A percentile compares a stretch with the other conserved stretches of the same genome.
Conservation (phyloP, 2,888 invertebrate species). For the Sarcophaga carnaria region DNA sequence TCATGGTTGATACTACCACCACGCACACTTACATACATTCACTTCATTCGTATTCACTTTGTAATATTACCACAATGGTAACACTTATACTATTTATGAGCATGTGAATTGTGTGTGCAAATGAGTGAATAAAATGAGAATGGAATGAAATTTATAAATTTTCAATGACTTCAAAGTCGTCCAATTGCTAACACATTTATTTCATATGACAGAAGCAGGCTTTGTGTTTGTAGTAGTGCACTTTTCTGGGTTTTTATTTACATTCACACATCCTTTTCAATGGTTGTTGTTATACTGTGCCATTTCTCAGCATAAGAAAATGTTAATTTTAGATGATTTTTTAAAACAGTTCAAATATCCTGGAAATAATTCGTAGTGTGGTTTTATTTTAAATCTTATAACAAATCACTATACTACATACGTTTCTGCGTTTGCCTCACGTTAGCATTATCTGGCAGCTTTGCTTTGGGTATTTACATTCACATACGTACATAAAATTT, state of each 20-base stretch:
- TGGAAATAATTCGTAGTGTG: too few species aligned
- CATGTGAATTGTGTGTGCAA: slow-evolving; percentile 4
- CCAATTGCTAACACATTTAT: slow-evolving; percentile 24
- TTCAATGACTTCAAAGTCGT: slow-evolving; percentile 33
- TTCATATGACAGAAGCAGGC: neutral
- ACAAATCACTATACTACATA: too few species aligned
- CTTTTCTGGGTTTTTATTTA: too few species aligned
- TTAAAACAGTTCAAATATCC: too few species aligned
- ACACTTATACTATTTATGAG: slow-evolving; percentile 11
- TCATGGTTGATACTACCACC: slow-evolving; percentile 47
- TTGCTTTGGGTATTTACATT: neutral
- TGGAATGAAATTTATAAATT: slow-evolving; percentile 49
- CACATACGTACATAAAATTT: neutral
- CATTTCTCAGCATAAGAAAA: too few species aligned
- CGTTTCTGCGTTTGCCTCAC: too few species aligned
- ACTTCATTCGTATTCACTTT: neutral
- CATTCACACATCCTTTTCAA: neutral
- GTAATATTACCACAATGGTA: neutral
- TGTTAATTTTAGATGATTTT: too few species aligned
- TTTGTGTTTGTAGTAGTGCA: neutral
- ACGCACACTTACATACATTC: neutral
- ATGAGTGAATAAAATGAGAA: slow-evolving; percentile 30
- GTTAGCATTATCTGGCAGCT: too few species aligned
- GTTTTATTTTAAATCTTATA: too few species aligned
- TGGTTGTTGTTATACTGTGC: neutral